Evolutionary conservation across 2,113 vertebrate genomes (phyloP), one percentile per base, ranked within the genome.

Genomic region (Ascaphus truei): DNA sequence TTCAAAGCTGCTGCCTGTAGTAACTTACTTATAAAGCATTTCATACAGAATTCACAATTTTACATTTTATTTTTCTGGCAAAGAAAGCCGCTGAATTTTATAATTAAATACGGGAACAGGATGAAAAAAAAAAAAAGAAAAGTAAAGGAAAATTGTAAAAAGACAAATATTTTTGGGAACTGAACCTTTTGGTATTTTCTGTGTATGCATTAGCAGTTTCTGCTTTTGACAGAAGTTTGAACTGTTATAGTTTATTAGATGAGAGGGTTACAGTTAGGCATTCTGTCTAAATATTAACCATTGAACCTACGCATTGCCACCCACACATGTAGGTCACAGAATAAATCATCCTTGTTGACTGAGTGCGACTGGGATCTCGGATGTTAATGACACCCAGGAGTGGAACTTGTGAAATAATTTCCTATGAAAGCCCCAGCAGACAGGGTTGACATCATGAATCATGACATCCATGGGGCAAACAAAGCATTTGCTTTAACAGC

Each of bases 391-490:
- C 80, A 84, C 80, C 78, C 77, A 84, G 64, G 77, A 83, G 75
- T 79, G 75, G 81, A 80, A 76, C 79, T 79, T 79, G 77, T 82
- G 81, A 82, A 83, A 82, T 82, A 78, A 81, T 85, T 85, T 83
- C 79, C 83, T 81, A 76, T 76, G 75, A 79, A 85, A 80, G 78
- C 75, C 80, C 71, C 66, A 81, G 79, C 57, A 80, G 79, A 76
- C 78, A 80, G 79, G 80, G 77, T 73, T 81, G 79, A 77, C 81
- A 83, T 81, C 76, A 77, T 3, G 73, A 78, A 79, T 80, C 71
- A 63, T 3, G 0, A 57, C 78, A 82, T 80, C 75, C 80, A 83
- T 81, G 77, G 57, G 58, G 80, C 79, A 79, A 79, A 78, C 78
- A 84, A 85, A 76, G 74, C 73, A 72, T 78, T 68, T 34, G 31